Conservation (phyloP, 92 coral and sea anemone genomes). For the Actinernus sp. region DNA sequence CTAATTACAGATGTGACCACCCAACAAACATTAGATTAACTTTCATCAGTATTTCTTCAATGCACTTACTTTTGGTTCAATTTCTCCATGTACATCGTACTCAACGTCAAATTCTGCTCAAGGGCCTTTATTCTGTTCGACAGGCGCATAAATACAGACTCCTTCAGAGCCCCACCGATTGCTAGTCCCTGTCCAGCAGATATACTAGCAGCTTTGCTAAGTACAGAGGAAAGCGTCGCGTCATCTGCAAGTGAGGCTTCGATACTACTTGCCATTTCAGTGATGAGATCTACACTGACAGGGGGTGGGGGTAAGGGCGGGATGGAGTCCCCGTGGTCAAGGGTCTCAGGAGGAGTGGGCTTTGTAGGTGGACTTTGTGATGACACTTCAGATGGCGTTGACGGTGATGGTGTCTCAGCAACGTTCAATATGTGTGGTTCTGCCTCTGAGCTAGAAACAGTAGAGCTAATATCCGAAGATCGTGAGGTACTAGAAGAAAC, state of each 20-base stretch:
- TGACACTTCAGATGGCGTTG: neutral
- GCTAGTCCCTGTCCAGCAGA: constrained; percentile 12
- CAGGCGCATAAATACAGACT: constrained; percentile 95
- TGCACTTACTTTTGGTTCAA: constrained; percentile 87
- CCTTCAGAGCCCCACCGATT: constrained; percentile 79
- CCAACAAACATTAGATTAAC: neutral
- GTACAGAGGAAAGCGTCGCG: constrained; percentile 16
- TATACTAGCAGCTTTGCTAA: constrained; percentile 23
- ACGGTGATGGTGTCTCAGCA: neutral
- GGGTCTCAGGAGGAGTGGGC: constrained; percentile 8
- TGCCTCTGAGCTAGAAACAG: constrained; percentile 7
- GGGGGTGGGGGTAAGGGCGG: constrained; percentile 60
- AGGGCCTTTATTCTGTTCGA: constrained; percentile 97
- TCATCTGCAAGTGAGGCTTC: constrained; percentile 51
- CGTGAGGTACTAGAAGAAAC: neutral
- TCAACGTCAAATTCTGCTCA: constrained; percentile 93
- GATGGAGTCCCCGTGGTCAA: constrained; percentile 43
- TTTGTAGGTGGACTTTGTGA: constrained; percentile 14
- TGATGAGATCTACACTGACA: constrained; percentile 5
- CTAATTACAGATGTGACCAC: neutral
- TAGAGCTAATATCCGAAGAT: neutral
- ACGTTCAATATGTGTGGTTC: constrained; percentile 19
- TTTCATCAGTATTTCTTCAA: too few relatives aligned
- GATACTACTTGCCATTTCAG: constrained; percentile 23
- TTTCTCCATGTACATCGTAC: constrained; percentile 93